Evolutionary conservation across 2,113 vertebrate genomes (phyloP), one percentile per base, ranked within the genome.

Genomic region (Poicephalus meyeri): DNA sequence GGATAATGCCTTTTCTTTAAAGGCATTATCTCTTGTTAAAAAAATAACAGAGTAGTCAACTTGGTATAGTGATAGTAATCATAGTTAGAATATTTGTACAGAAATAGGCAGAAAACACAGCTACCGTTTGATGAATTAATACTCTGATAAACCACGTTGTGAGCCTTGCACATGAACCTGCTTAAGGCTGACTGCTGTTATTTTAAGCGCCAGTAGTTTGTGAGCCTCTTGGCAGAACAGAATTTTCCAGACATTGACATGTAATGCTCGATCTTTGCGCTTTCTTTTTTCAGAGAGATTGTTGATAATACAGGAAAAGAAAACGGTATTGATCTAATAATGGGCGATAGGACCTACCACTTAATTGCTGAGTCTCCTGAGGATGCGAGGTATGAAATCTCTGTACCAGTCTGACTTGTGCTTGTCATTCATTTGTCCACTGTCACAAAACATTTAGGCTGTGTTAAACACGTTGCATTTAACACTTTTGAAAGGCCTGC

Each of bases 351-450:
- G 80, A 99, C 98, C 9, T 99, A 99, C 96, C 99, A 99, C 55
- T 98, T 99, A 95, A 99, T 99, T n/a, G 99, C 99, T 0, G 99
- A 99, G 81, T 99, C 99, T 17, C 99, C 99, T 0, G 99, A 99
- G 89, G 99, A 99, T 24, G 99, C 99, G 95, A 99, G 99, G 99
- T 99, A 94, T 89, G 96, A 42, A 33, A 5, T 4, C 33, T 81
- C 55, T 39, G 0, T 56, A 61, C 33, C 23, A 5, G 64, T 79
- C 35, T 53, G 16, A 17, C 9, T 55, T 39, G 1, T 15, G 31
- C 13, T 80, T 73, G 17, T 42, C 55, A 37, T 20, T 68, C 68
- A 23, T 91, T 82, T 80, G 41, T 44, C 33, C 25, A 7, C 42
- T 80, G 44, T 66, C 64, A 74, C 46, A 49, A 50, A 88, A 66